Base-by-base conservation (phyloP, 1,140 invertebrate genomes). In the Hyles euphorbiae region DNA sequence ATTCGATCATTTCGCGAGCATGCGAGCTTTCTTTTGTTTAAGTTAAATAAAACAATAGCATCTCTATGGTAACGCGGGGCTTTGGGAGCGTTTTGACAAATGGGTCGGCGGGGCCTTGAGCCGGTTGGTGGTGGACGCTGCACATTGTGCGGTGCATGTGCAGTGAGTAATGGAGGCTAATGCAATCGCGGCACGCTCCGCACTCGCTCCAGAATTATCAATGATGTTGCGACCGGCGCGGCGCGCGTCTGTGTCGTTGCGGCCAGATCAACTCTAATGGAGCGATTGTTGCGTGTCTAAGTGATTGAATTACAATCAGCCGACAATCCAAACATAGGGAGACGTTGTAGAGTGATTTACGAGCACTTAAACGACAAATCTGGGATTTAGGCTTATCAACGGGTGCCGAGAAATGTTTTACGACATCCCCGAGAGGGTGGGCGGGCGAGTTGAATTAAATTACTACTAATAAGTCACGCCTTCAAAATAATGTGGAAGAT, bases 361-460 rank as follows among this genome's bases (percentile, higher is more conserved):
- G 36, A 40, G 46, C 61, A 36, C 36, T 53, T 54, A 54, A 55
- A 32, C 45, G 32, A 43, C 54, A 50, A 58, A 63, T 50, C 46
- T 58, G 11, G 47, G 56, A 58, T 63, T 61, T 44, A 48, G 44
- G 51, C 49, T 63, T 58, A 58, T 62, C 56, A 58, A 53, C 52
- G 57, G 54, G 36, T 40, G 40, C 43, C 22, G 32, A 51, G 40
- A 51, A 10, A 53, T 7, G 52, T 53, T 61, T 53, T 53, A 57
- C 60, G 60, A 61, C 54, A 4, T 11, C 34, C 9, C 33, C 22
- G 22, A 22, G 22, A 22, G 22, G 22, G 22, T 22, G n/a, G 36
- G 36, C 8, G 36, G 36, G 36, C 36, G 36, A 8, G 5, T 40
- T 40, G 36, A 40, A 40, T 40, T 40, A 40, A 40, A 40, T 40